phyloP scores from a whole-genome alignment of 2,888 invertebrate genomes.

The Adelognathus sp. region DNA sequence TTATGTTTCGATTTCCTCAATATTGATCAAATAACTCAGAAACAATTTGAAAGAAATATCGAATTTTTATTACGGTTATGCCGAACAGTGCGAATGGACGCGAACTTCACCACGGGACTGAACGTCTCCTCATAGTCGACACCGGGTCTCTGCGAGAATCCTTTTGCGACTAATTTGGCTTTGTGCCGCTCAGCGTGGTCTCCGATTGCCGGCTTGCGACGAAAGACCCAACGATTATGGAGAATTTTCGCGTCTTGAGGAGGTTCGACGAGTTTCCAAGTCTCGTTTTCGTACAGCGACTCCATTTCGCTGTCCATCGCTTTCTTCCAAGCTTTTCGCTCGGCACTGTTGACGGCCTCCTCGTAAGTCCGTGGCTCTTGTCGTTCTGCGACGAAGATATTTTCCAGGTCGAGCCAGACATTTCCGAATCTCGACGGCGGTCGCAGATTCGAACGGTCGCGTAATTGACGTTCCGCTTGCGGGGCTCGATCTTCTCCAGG shows the following conservation, averaged over 20 bases:
- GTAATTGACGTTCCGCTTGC: neutral
- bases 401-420: neutral
- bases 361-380: constrained; percentile 5
- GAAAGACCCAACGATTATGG: constrained; percentile 28
- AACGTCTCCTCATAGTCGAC: constrained; percentile 68
- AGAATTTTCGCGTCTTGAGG: neutral
- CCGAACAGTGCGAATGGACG: constrained; percentile 60
- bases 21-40: no score
- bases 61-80: no score
- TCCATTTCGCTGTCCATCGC: constrained; percentile 36
- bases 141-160: constrained; percentile 60
- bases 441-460: neutral
- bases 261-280: constrained; percentile 31
- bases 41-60: no score
- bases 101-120: constrained; percentile 66
- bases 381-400: neutral
- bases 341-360: constrained; percentile 15
- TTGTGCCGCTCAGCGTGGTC: neutral
- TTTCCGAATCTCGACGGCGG: neutral
- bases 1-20: no score
- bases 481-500: neutral
- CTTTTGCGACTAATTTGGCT: constrained; percentile 27
- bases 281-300: constrained; percentile 23
- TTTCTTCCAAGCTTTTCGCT: constrained; percentile 25
- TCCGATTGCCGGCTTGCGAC: constrained; percentile 6